Conservation (phyloP, 53 echinoderm and acorn worm genomes). For the Zoroaster sp. region DNA sequence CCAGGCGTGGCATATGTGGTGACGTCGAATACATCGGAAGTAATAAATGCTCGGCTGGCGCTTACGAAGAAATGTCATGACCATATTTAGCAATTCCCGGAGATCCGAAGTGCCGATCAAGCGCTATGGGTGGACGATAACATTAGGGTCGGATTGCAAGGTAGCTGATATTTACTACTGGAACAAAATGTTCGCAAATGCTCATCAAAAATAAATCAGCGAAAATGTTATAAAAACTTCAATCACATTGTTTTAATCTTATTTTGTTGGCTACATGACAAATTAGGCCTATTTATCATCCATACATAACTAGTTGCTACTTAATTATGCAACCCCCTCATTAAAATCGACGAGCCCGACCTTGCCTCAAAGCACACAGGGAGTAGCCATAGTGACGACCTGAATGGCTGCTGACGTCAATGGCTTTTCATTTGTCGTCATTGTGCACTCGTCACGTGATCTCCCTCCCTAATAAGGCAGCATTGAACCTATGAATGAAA, state of each 20-base stretch:
- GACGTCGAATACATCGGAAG: constrained; percentile 60
- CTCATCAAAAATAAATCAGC: not conserved
- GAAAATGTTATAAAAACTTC: not conserved
- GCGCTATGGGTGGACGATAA: constrained; percentile 3
- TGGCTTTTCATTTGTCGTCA: constrained; percentile 60
- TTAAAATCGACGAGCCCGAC: constrained; percentile 36
- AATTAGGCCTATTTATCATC: not conserved
- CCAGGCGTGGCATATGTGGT: constrained; percentile 54
- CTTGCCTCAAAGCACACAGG: constrained; percentile 48
- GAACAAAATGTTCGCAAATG: not conserved
- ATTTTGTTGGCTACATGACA: not conserved
- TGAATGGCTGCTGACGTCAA: constrained; percentile 80
- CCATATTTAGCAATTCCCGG: constrained; percentile 66
- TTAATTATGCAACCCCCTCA: not conserved
- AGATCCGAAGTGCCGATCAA: constrained; percentile 48
- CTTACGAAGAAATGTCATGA: constrained; percentile 6
- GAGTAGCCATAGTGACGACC: constrained; percentile 42
- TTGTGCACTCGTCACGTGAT: constrained; percentile 24
- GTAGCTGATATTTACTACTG: not conserved
- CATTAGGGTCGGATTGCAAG: constrained; percentile 3
- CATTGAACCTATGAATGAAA: constrained; percentile 11
- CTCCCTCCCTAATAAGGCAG: constrained; percentile 32
- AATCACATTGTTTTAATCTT: not conserved
- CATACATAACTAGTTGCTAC: not conserved
- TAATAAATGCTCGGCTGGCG: constrained; percentile 41